Evolutionary conservation across 2,797 vertebrate species (phyloP).

Genomic region (Artibeus jamaicensis): DNA sequence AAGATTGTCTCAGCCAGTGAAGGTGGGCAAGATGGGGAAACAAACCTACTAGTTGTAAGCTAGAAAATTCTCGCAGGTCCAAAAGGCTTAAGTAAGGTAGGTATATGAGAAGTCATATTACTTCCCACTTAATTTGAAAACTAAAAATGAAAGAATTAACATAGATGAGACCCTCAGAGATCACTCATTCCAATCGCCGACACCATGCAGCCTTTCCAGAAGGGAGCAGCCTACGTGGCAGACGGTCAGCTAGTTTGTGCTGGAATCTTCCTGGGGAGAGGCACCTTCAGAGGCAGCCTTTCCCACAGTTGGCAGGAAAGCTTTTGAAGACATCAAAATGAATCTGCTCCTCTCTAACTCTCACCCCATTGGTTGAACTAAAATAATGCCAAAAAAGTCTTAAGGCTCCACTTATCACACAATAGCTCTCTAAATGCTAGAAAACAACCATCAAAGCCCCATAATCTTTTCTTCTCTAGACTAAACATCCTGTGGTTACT

Average conservation of each 20-base stretch:
- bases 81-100: constrained; percentile 1
- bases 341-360: neutral
- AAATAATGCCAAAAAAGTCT: constrained; percentile 42
- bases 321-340: constrained; percentile 26
- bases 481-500: constrained; percentile 77
- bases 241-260: neutral
- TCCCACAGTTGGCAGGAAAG: constrained; percentile 2
- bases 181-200: neutral
- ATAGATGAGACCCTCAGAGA: neutral
- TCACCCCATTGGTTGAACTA: constrained; percentile 9
- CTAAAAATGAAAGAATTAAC: neutral
- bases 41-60: neutral
- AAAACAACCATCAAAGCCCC: constrained; percentile 75
- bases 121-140: constrained; percentile 25
- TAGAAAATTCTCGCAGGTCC: neutral
- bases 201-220: neutral
- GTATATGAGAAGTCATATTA: neutral
- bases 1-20: neutral
- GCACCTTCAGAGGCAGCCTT: neutral
- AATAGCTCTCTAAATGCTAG: constrained; percentile 59
- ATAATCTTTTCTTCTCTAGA: constrained; percentile 73
- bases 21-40: neutral
- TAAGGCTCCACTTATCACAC: constrained; percentile 55
- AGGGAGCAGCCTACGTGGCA: neutral
- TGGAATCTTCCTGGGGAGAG: neutral